These are phyloP conservation scores for Drosophila mulleri DNA, from an alignment of 2,888 invertebrate genomes.

Conservation along the genomic window DNA sequence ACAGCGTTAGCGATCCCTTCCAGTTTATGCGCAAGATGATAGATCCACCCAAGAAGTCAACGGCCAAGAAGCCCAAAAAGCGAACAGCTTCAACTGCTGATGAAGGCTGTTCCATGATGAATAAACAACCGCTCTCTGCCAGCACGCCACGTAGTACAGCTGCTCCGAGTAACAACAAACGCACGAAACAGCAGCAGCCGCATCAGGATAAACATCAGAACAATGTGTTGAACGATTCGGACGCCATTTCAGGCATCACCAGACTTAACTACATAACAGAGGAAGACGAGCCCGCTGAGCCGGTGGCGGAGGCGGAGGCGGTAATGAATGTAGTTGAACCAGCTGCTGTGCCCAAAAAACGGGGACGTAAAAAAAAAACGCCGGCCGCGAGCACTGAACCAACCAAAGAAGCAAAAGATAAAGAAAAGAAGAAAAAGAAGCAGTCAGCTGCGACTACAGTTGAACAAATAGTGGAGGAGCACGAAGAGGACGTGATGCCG, in stretches of 20 bases:
- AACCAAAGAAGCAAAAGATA: background rate
- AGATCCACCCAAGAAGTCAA: background rate
- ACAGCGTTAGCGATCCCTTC: slow-evolving; percentile 53
- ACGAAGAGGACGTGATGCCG: background rate
- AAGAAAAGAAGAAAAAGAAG: background rate
- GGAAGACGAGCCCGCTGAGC: background rate
- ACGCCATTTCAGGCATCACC: slow-evolving; percentile 14
- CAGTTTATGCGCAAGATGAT: slow-evolving; percentile 25
- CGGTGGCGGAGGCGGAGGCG: background rate
- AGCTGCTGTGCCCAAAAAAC: background rate
- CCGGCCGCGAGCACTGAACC: background rate
- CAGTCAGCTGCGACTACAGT: too few species aligned
- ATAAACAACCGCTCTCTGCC: slow-evolving; percentile 27
- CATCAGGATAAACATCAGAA: background rate
- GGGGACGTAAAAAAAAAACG: background rate
- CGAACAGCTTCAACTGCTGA: background rate
- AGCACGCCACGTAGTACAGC: slow-evolving; percentile 35
- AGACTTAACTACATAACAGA: slow-evolving; percentile 9
- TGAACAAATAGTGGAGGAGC: background rate
- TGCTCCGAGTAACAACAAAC: background rate
- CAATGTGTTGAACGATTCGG: background rate
- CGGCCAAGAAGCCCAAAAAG: slow-evolving; percentile 14
- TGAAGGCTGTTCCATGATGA: background rate
- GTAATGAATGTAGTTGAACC: background rate
- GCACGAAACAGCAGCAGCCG: background rate